Evolutionary conservation across 2,113 vertebrate genomes (phyloP).

Genomic region (Barnardius zonarius): DNA sequence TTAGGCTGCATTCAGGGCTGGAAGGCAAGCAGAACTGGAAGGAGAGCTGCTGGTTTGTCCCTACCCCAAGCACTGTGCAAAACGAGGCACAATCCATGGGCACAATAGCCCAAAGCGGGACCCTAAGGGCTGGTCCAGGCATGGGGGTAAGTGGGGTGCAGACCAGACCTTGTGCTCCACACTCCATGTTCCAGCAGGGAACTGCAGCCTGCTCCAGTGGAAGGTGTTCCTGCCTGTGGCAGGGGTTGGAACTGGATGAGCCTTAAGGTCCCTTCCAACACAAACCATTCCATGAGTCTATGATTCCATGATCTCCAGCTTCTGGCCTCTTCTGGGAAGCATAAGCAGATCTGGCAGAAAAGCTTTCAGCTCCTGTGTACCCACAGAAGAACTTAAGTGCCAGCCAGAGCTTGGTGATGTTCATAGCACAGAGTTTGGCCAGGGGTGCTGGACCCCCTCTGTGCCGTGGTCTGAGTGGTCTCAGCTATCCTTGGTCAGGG

Average conservation of each 20-base stretch:
- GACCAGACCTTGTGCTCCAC: background rate
- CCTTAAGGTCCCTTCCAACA: background rate
- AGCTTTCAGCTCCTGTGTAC: background rate
- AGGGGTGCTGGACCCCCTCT: background rate
- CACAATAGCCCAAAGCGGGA: background rate
- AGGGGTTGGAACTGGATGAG: background rate
- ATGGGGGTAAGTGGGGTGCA: background rate
- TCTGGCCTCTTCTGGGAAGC: background rate
- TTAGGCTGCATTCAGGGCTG: too few species aligned
- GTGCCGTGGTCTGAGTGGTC: background rate
- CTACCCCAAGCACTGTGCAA: background rate
- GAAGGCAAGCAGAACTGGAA: background rate
- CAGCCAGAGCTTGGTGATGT: background rate
- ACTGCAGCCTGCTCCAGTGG: background rate
- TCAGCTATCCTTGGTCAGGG: background rate
- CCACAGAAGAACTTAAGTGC: background rate
- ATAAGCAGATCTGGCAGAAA: background rate
- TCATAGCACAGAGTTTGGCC: background rate
- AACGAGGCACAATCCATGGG: background rate
- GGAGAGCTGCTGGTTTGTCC: background rate
- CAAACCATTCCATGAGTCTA: background rate
- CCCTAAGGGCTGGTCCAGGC: background rate
- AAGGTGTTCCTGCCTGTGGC: background rate
- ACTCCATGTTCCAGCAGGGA: background rate
- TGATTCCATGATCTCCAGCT: background rate